Evolutionary conservation across 1,140 invertebrate genomes (phyloP).

Genomic region (Harpegnathos saltator): DNA sequence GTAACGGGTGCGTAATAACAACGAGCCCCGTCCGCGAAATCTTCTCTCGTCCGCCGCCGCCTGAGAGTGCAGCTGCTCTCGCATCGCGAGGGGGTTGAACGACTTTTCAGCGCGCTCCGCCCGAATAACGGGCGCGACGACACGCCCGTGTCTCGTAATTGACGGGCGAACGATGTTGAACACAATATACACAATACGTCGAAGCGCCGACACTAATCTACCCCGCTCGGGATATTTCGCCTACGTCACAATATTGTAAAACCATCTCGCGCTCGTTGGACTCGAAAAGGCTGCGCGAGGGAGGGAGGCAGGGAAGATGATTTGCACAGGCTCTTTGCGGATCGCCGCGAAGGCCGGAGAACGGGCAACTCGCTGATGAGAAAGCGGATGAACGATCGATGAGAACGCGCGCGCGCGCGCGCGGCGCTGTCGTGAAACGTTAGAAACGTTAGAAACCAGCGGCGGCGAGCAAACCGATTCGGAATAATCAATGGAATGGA

Average conservation of each 20-base stretch:
- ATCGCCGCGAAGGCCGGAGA: not conserved
- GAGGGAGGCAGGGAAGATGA: slow-evolving; percentile 14
- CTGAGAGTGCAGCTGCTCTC: too few species aligned
- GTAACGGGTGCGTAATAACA: slow-evolving; percentile 47
- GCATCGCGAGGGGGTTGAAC: too few species aligned
- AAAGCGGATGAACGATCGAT: slow-evolving; percentile 61
- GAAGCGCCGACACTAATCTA: too few species aligned
- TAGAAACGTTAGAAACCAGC: slow-evolving; percentile 18
- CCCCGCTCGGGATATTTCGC: not conserved
- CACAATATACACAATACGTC: too few species aligned
- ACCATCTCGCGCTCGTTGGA: not conserved
- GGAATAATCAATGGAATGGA: slow-evolving; percentile 71
- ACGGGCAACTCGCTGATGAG: slow-evolving; percentile 37
- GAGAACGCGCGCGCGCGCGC: too few species aligned
- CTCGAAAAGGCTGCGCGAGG: not conserved
- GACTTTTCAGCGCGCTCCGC: not conserved
- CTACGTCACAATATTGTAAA: not conserved
- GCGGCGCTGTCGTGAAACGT: slow-evolving; percentile 11
- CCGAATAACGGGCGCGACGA: too few species aligned
- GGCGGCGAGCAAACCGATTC: slow-evolving; percentile 55
- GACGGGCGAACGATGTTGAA: too few species aligned
- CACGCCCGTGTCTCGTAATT: too few species aligned
- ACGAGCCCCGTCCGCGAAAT: slow-evolving; percentile 1
- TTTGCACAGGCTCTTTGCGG: slow-evolving; percentile 32
- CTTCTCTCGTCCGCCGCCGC: too few species aligned